Percentiles rank a stretch among this genome's conserved stretches.
These are phyloP conservation scores for Pheosia tremula DNA, from an alignment of 2,888 invertebrate genomes.

Conservation along the genomic window DNA sequence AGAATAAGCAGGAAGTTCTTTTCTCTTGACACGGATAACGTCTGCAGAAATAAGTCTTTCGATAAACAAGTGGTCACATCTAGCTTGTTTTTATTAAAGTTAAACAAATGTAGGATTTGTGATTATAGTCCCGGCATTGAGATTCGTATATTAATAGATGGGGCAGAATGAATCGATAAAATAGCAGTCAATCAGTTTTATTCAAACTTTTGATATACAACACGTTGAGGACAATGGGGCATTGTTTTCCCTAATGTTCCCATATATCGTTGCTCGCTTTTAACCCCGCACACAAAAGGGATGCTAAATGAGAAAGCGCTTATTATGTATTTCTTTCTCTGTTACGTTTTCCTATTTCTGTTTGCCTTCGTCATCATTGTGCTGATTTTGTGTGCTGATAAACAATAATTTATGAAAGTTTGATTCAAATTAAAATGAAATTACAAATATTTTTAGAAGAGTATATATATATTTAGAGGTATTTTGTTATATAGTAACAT, in stretches of 20 bases:
- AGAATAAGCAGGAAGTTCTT: conserved; percentile 24
- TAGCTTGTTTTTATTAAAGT: background rate
- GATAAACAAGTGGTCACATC: background rate
- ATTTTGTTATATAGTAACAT: no score
- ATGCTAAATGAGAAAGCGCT: conserved; percentile 70
- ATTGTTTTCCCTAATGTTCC: conserved; percentile 71
- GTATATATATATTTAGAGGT: no score
- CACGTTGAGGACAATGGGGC: conserved; percentile 54
- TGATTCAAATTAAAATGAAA: no score
- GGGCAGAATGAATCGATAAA: conserved; percentile 34
- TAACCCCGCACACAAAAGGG: conserved; percentile 62
- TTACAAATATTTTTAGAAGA: no score
- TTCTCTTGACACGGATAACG: conserved; percentile 13
- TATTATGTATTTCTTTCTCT: conserved; percentile 60
- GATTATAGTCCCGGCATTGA: no score
- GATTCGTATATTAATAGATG: background rate
- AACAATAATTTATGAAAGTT: no score
- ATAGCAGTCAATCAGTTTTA: conserved; percentile 53
- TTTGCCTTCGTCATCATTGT: conserved; percentile 42
- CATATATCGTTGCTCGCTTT: conserved; percentile 69
- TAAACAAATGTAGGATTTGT: no score
- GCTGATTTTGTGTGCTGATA: no score
- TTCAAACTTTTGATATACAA: conserved; percentile 56
- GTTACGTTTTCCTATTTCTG: conserved; percentile 45
- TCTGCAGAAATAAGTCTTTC: background rate